These are phyloP conservation scores for Fistularia tabacaria DNA, from an alignment of 2,797 vertebrate genomes.

Conservation along the genomic window DNA sequence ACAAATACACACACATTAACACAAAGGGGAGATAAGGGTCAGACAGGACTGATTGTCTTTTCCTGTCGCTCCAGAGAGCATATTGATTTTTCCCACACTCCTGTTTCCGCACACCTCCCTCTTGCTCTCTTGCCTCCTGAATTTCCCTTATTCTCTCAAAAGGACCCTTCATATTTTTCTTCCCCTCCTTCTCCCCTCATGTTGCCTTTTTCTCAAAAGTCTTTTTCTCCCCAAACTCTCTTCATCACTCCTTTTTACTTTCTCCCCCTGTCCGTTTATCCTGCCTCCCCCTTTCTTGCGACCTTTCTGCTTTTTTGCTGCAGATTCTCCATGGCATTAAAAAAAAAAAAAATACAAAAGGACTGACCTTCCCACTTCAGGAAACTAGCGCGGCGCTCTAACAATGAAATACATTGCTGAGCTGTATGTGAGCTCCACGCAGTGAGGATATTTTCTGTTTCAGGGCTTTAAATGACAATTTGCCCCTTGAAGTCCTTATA, in stretches of 20 bases:
- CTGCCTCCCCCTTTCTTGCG: neutral
- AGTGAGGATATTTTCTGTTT: slow-evolving; percentile 1
- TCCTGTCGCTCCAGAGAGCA: slow-evolving; percentile 66
- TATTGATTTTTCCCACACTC: slow-evolving; percentile 79
- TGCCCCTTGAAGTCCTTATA: neutral
- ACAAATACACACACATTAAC: slow-evolving; percentile 24
- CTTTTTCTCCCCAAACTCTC: slow-evolving; percentile 2
- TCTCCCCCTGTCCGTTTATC: neutral
- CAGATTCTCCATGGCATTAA: neutral
- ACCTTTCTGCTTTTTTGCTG: no score
- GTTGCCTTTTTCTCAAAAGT: slow-evolving; percentile 24
- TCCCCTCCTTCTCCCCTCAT: slow-evolving; percentile 25
- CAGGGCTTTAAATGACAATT: slow-evolving; percentile 20
- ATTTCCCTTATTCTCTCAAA: slow-evolving; percentile 29
- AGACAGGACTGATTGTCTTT: slow-evolving; percentile 73
- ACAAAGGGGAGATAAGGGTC: slow-evolving; percentile 65
- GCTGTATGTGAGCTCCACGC: neutral
- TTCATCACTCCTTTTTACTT: neutral
- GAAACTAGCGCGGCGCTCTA: neutral
- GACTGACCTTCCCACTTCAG: neutral
- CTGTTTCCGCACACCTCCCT: slow-evolving; percentile 63
- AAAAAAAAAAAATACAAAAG: no score
- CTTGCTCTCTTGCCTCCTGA: slow-evolving; percentile 36
- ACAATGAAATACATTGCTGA: slow-evolving; percentile 6
- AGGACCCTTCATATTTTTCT: slow-evolving; percentile 58